phyloP scores from a whole-genome alignment of 2,113 vertebrate species.

The Triplophysa tibetana region DNA sequence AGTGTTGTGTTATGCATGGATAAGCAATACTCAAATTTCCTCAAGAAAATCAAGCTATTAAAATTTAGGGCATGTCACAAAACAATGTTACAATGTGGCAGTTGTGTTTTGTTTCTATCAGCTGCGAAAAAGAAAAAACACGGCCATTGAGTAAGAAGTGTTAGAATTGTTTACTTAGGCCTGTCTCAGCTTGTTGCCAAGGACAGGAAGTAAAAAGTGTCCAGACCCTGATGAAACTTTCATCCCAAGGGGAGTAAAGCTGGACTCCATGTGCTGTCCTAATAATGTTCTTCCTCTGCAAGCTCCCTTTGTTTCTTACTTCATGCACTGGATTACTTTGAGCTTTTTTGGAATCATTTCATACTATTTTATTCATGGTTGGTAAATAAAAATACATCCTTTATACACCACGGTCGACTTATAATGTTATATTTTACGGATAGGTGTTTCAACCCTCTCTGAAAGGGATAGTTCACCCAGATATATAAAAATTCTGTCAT shows the following conservation, averaged over 20 bases:
- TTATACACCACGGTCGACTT: no score
- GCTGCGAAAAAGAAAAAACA: background rate
- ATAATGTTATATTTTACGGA: no score
- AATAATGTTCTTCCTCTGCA: constrained; percentile 34
- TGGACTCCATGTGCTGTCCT: constrained; percentile 33
- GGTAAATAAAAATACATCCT: no score
- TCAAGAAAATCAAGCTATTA: background rate
- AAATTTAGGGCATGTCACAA: background rate
- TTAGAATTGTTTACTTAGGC: constrained; percentile 23
- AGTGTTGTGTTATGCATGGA: background rate
- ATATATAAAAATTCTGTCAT: no score
- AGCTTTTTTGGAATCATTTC: no score
- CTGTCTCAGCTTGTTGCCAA: constrained; percentile 37
- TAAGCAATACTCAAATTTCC: background rate
- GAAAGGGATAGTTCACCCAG: no score
- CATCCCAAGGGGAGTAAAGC: constrained; percentile 32
- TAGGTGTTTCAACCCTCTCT: no score
- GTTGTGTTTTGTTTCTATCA: background rate
- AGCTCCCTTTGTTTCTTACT: constrained; percentile 1
- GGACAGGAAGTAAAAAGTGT: constrained; percentile 21
- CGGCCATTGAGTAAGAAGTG: constrained; percentile 1
- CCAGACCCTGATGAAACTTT: constrained; percentile 9
- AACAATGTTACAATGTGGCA: constrained; percentile 20
- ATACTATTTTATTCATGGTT: no score
- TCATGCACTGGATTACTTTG: background rate